These are phyloP conservation scores for Papilio polytes DNA, from an alignment of 1,140 invertebrate genomes.

Conservation along the genomic window DNA sequence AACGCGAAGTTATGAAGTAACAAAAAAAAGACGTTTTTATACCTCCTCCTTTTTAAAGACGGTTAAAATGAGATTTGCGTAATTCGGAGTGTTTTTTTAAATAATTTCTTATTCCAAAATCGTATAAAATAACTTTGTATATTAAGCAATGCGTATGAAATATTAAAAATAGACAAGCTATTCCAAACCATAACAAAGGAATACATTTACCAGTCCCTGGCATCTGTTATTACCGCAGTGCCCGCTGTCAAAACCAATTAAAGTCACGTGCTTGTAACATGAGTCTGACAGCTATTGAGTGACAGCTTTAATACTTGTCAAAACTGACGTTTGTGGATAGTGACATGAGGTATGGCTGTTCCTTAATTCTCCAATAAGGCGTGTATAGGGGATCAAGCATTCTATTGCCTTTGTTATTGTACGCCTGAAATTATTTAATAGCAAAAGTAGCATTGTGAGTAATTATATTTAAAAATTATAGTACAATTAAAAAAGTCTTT, in stretches of 20 bases:
- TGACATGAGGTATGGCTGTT: background rate
- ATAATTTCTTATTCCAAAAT: too few species aligned
- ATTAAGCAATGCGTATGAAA: background rate
- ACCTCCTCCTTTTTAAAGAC: too few species aligned
- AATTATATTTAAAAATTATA: too few species aligned
- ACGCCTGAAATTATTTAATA: background rate
- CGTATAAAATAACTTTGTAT: background rate
- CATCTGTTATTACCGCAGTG: background rate
- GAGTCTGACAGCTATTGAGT: conserved; percentile 18
- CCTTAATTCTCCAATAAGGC: background rate
- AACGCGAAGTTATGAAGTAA: too few species aligned
- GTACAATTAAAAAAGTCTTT: background rate
- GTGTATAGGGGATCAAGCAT: background rate
- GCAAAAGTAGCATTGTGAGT: background rate
- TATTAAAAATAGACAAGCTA: background rate
- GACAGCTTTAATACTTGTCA: conserved; percentile 32
- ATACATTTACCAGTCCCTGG: background rate
- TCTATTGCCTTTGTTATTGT: background rate
- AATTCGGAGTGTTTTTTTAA: too few species aligned
- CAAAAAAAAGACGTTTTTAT: too few species aligned
- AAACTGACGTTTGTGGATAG: conserved; percentile 18
- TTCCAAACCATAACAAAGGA: background rate
- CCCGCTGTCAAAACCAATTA: conserved; percentile 31
- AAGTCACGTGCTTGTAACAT: conserved; percentile 31
- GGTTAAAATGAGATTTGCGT: too few species aligned